Conservation (phyloP, 2,113 vertebrate species). For the Picathartes gymnocephalus region DNA sequence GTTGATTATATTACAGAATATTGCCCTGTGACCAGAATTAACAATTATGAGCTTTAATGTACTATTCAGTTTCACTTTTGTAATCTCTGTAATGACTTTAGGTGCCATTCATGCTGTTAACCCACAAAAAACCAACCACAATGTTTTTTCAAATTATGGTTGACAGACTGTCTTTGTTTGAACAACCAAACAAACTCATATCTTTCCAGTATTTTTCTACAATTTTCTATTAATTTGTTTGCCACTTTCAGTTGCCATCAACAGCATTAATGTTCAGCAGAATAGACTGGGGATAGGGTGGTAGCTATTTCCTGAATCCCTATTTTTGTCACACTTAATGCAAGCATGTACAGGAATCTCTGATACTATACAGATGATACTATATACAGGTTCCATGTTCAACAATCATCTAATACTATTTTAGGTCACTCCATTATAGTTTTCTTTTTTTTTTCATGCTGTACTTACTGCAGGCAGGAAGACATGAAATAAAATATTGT, state of each 20-base stretch:
- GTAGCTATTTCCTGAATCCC: not conserved
- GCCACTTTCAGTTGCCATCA: not conserved
- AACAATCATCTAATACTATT: not conserved
- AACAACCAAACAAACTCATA: not conserved
- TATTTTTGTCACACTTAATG: not conserved
- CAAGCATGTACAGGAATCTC: not conserved
- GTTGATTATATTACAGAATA: not conserved
- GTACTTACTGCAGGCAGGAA: not conserved
- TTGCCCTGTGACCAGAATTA: not conserved
- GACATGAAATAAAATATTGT: not conserved
- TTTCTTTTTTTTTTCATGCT: not conserved
- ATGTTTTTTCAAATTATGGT: constrained; percentile 30
- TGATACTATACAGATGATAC: not conserved
- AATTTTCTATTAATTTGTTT: constrained; percentile 38
- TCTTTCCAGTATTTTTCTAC: constrained; percentile 37
- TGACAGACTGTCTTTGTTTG: constrained; percentile 1
- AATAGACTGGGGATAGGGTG: not conserved
- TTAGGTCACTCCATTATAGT: not conserved
- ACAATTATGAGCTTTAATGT: constrained; percentile 23
- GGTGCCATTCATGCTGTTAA: constrained; percentile 34
- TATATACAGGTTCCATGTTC: not conserved
- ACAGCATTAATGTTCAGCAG: not conserved
- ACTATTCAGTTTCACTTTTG: constrained; percentile 38
- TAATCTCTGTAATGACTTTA: constrained; percentile 17
- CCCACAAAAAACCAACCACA: constrained; percentile 19